Conservation (phyloP, 1,140 invertebrate genomes). For the Heliconius congener region DNA sequence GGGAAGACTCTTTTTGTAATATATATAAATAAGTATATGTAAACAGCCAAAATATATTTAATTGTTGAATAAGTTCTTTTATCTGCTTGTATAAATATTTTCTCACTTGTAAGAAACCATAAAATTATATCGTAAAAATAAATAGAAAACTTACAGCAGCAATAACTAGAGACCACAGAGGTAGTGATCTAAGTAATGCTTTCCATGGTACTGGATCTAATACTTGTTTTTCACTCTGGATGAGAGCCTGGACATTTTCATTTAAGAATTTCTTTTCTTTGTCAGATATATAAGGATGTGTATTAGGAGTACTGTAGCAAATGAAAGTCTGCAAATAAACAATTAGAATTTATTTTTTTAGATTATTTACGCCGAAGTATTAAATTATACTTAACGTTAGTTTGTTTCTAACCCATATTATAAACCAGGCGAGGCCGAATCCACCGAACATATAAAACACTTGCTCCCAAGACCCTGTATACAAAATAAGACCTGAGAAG, state of each 20-base stretch:
- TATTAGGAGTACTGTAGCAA: conserved; percentile 81
- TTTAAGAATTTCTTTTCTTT: conserved; percentile 84
- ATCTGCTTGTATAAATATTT: no score
- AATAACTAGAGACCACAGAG: conserved; percentile 85
- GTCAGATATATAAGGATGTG: conserved; percentile 84
- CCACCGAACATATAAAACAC: conserved; percentile 93
- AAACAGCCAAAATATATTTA: no score
- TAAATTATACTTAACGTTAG: background rate
- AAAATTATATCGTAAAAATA: background rate
- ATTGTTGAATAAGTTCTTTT: no score
- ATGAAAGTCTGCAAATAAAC: conserved; percentile 76
- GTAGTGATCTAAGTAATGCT: conserved; percentile 84
- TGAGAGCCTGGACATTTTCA: conserved; percentile 65
- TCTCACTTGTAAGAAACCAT: background rate
- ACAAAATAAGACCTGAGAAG: conserved; percentile 86
- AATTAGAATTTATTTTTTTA: background rate
- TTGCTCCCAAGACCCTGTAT: conserved; percentile 87
- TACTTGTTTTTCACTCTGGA: conserved; percentile 54
- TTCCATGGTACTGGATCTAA: conserved; percentile 83
- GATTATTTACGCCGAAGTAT: background rate
- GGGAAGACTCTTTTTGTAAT: no score
- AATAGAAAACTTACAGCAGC: conserved; percentile 80
- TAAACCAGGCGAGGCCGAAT: conserved; percentile 86
- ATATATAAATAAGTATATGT: no score
- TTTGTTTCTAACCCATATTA: conserved; percentile 83